phyloP scores from a whole-genome alignment of 2,113 vertebrate genomes.

The Saguinus imperator region DNA sequence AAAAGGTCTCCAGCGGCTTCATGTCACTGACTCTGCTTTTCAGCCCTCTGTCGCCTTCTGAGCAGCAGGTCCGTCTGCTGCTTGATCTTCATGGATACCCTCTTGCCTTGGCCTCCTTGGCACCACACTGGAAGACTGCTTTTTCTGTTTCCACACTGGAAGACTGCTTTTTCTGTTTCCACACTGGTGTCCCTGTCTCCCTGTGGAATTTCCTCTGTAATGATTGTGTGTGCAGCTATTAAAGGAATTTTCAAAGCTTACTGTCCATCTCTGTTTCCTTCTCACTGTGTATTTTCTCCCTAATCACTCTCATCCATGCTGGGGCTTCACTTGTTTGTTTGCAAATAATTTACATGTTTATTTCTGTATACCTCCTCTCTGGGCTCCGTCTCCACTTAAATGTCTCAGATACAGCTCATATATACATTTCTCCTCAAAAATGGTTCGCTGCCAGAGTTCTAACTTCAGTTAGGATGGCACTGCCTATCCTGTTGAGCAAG shows the following conservation, averaged over 20 bases:
- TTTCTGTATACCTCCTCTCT: neutral
- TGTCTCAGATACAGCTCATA: neutral
- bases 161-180: neutral
- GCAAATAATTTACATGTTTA: neutral
- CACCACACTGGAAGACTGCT: neutral
- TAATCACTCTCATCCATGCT: neutral
- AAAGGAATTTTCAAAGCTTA: neutral
- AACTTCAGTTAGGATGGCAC: neutral
- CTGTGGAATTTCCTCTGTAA: neutral
- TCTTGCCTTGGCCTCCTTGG: neutral
- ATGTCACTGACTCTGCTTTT: neutral
- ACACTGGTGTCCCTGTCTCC: neutral
- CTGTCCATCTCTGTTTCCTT: neutral
- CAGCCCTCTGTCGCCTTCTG: neutral
- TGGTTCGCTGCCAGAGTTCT: neutral
- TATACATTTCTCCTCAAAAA: neutral
- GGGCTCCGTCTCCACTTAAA: neutral
- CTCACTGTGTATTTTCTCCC: neutral
- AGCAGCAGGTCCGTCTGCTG: neutral
- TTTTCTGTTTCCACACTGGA: neutral
- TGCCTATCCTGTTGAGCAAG: neutral
- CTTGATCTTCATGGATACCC: neutral
- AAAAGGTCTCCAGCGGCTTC: neutral
- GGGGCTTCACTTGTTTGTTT: neutral
- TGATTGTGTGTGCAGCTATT: neutral